phyloP scores from a whole-genome alignment of 2,797 vertebrate genomes.

The Sebastes matsubarae region DNA sequence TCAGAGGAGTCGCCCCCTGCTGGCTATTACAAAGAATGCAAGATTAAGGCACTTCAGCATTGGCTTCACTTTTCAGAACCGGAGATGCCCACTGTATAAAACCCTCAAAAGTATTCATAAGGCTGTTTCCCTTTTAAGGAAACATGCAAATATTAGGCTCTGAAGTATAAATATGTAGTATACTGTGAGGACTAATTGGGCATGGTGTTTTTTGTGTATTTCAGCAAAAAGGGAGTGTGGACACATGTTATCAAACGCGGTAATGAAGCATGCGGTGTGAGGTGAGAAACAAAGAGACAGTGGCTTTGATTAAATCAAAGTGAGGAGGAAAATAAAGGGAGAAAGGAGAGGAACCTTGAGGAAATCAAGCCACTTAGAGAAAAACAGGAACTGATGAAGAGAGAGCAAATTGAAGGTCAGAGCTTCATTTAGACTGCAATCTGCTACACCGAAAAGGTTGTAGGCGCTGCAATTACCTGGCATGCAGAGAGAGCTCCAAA shows the following conservation, averaged over 20 bases:
- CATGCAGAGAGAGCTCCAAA: slow-evolving; percentile 10
- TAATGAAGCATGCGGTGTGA: slow-evolving; percentile 9
- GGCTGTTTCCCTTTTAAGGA: background rate
- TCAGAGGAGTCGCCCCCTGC: no score
- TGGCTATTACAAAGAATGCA: no score
- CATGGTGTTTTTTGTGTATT: background rate
- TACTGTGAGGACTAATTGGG: background rate
- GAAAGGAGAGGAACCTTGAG: slow-evolving; percentile 31
- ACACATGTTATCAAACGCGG: slow-evolving; percentile 8
- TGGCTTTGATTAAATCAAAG: slow-evolving; percentile 58
- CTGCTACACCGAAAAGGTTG: slow-evolving; percentile 39
- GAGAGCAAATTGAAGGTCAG: slow-evolving; percentile 66
- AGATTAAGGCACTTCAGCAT: no score
- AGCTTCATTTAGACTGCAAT: slow-evolving; percentile 60
- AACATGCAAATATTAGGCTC: background rate
- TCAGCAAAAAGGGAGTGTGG: background rate
- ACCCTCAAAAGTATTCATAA: background rate
- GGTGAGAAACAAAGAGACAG: slow-evolving; percentile 36
- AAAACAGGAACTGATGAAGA: slow-evolving; percentile 57
- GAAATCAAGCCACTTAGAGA: slow-evolving; percentile 59
- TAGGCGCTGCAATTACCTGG: slow-evolving; percentile 40
- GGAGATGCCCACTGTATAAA: background rate
- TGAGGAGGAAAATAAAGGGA: slow-evolving; percentile 31
- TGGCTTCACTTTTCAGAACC: no score
- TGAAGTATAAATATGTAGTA: background rate